phyloP scores from a whole-genome alignment of 2,797 vertebrate species.

The Bufotes viridis region DNA sequence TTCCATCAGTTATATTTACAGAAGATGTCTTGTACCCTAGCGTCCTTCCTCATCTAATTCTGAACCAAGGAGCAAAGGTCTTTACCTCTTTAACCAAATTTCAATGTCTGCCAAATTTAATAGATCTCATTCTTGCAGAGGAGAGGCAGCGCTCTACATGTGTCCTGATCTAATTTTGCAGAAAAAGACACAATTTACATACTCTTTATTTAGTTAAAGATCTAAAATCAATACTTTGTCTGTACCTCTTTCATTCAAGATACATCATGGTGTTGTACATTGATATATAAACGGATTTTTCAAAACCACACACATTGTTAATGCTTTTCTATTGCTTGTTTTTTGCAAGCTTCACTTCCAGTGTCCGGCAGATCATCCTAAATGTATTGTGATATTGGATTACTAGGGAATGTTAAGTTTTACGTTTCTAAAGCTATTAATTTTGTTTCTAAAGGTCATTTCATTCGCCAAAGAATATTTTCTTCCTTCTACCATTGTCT shows the following conservation, averaged over 20 bases:
- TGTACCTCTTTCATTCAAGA: constrained; percentile 96
- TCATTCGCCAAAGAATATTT: constrained; percentile 76
- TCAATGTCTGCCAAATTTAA: constrained; percentile 97
- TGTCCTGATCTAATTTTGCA: constrained; percentile 97
- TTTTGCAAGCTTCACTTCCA: constrained; percentile 85
- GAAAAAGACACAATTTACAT: constrained; percentile 99
- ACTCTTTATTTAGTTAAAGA: constrained; percentile 98
- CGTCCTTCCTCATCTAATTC: constrained; percentile 84
- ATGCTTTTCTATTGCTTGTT: constrained; percentile 93
- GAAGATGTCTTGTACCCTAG: constrained; percentile 70
- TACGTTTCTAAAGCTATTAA: constrained; percentile 88
- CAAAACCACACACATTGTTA: constrained; percentile 92
- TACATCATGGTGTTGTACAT: constrained; percentile 97
- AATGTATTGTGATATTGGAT: constrained; percentile 85
- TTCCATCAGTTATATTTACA: constrained; percentile 65
- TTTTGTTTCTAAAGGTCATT: constrained; percentile 97
- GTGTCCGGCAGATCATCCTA: constrained; percentile 91
- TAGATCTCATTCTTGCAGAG: constrained; percentile 91
- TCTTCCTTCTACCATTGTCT: constrained; percentile 81
- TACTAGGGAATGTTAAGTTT: constrained; percentile 91
- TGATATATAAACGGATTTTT: constrained; percentile 91
- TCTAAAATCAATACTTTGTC: constrained; percentile 97
- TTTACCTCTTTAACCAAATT: constrained; percentile 99
- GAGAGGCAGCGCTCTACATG: constrained; percentile 93
- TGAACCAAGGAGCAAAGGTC: constrained; percentile 91